Base-by-base conservation (phyloP, 1,140 invertebrate genomes). In the Oreohelix idahoensis region DNA sequence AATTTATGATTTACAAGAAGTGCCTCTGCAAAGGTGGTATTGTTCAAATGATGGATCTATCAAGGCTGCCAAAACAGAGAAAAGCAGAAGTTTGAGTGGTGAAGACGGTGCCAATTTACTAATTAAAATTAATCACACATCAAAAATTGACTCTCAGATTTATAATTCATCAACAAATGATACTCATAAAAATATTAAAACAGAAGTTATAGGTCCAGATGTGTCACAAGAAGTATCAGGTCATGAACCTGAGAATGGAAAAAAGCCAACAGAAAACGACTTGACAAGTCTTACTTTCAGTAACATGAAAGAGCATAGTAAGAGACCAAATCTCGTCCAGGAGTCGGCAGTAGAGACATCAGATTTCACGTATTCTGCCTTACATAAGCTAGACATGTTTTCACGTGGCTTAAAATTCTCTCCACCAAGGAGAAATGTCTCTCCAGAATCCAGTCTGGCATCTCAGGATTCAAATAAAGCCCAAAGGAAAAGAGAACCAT, bases 351-450 rank as follows among this genome's bases (percentile, higher is more conserved):
- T 13, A 39, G 58, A 79, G 20, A n/a, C 42, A 0, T 32, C 20
- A 23, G 75, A 77, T 32, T 69, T 66, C 26, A 79, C 78, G 2
- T 79, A 42, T 63, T 79, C 78, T 35, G 78, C 78, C 35, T 45
- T 79, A n/a, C 78, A 79, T 42, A 79, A 79, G 29, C 58, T 79
- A 5, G 53, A 79, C 58, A 69, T 79, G 78, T 79, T 79, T 42
- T 79, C 78, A 23, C 51, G 53, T 2, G 78, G 78, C 17, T 45
- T 79, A 29, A 36, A 79, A 36, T 23, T 79, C 1, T 79, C 78
- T 11, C 58, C 78, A 20, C 78, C 78, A 42, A 26, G n/a, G 36
- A 51, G 36, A n/a, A 79, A 13, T 0, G 26, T 79, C 23, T 66
- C 78, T 69, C 17, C 35, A 5, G 78, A 79, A 2, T 35, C 32